phyloP scores from a whole-genome alignment of 2,797 vertebrate species.

The Eulemur albifrons region DNA sequence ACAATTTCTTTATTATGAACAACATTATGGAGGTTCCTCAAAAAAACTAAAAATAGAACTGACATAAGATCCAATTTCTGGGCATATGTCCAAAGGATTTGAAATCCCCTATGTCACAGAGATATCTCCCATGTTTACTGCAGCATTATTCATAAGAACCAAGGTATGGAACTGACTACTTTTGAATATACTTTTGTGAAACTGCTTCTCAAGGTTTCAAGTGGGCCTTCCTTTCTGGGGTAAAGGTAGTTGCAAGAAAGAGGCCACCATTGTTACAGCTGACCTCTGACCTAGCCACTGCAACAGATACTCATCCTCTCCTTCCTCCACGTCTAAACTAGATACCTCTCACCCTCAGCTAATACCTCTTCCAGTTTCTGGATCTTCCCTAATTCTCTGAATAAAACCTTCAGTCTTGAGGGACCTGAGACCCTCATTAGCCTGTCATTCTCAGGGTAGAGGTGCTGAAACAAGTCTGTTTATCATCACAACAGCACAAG shows the following conservation, averaged over 20 bases:
- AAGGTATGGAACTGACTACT: background rate
- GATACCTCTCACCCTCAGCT: background rate
- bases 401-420: background rate
- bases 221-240: background rate
- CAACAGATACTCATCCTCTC: background rate
- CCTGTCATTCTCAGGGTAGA: background rate
- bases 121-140: background rate
- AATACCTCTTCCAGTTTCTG: background rate
- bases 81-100: too few species aligned
- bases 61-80: background rate
- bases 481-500: background rate
- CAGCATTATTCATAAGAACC: too few species aligned
- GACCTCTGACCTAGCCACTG: background rate
- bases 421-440: background rate
- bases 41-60: background rate
- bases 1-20: background rate
- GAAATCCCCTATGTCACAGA: background rate
- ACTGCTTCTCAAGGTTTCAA: background rate
- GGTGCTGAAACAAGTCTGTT: background rate
- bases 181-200: background rate
- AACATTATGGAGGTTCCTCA: background rate
- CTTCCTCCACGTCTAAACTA: background rate
- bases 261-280: background rate
- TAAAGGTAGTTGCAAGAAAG: background rate
- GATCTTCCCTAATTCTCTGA: background rate